Conservation (phyloP, 2,113 vertebrate genomes). For the Cyrtonyx montezumae region DNA sequence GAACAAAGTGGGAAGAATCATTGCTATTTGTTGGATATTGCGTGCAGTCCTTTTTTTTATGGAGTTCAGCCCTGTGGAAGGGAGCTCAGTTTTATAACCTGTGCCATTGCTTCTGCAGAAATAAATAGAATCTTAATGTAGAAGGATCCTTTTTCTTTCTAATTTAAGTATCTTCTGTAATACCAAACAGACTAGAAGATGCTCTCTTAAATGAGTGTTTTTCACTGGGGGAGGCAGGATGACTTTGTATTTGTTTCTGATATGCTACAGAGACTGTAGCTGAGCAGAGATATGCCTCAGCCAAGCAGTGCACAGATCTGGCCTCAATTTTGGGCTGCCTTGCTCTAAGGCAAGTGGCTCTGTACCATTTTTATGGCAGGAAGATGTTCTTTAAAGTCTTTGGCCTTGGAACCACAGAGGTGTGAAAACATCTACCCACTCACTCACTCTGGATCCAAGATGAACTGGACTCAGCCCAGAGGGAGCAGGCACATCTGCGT, state of each 20-base stretch:
- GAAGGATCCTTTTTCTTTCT: not conserved
- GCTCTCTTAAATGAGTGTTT: not conserved
- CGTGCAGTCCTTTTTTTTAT: accelerated
- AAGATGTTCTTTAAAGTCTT: not conserved
- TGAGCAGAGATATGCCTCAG: not conserved
- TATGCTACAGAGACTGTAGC: not conserved
- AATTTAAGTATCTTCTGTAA: not conserved
- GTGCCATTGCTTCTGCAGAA: not conserved
- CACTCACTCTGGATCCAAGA: not conserved
- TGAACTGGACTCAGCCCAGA: not conserved
- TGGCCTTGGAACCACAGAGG: not conserved
- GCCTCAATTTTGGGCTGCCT: not conserved
- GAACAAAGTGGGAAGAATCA: not conserved
- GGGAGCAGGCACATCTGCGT: not conserved
- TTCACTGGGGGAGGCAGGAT: not conserved
- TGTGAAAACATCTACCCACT: not conserved
- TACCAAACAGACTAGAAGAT: not conserved
- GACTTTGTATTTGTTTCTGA: not conserved
- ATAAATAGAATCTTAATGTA: not conserved
- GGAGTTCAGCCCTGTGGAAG: not conserved
- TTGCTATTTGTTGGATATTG: not conserved
- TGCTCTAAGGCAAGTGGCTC: not conserved
- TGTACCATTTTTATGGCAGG: not conserved
- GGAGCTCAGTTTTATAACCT: not conserved
- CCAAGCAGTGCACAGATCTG: not conserved